Percentiles rank a stretch among this genome's conserved stretches.
phyloP scores from a whole-genome alignment of 2,888 invertebrate species.

The Drosophila colorata region DNA sequence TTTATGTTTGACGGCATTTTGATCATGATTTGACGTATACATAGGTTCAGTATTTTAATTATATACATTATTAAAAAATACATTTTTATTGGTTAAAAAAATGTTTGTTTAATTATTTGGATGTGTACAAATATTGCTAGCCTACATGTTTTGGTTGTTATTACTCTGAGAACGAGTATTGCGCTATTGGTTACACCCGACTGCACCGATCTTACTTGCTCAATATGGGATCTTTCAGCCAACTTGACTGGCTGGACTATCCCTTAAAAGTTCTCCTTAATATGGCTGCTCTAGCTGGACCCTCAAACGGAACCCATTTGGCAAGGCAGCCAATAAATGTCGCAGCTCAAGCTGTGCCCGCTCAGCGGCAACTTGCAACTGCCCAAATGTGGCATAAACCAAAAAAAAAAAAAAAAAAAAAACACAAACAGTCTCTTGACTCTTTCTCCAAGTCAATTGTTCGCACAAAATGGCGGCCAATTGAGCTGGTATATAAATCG shows the following conservation, averaged over 20 bases:
- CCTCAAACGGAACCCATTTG: slow-evolving; percentile 28
- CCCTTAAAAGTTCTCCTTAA: slow-evolving; percentile 20
- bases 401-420: slow-evolving; percentile 5
- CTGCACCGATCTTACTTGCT: too few species aligned
- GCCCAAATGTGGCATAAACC: slow-evolving; percentile 21
- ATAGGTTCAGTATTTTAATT: too few species aligned
- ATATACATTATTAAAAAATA: too few species aligned
- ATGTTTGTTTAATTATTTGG: too few species aligned
- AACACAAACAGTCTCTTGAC: slow-evolving; percentile 8
- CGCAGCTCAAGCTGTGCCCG: slow-evolving; percentile 59
- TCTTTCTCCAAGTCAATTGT: slow-evolving; percentile 12
- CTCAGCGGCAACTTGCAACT: slow-evolving; percentile 46
- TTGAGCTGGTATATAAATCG: slow-evolving; percentile 36
- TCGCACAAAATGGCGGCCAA: slow-evolving; percentile 52
- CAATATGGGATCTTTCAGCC: too few species aligned
- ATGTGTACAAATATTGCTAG: too few species aligned
- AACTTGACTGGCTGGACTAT: slow-evolving; percentile 3
- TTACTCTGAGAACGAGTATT: too few species aligned
- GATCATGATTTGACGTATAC: too few species aligned
- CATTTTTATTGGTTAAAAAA: too few species aligned
- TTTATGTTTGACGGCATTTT: too few species aligned
- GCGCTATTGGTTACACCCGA: too few species aligned
- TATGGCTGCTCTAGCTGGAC: slow-evolving; percentile 36
- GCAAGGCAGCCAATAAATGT: slow-evolving; percentile 51
- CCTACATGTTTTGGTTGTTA: too few species aligned